Percentiles rank a stretch among this genome's conserved stretches.
phyloP scores from a whole-genome alignment of 2,888 invertebrate genomes.

The Zygaena filipendulae region DNA sequence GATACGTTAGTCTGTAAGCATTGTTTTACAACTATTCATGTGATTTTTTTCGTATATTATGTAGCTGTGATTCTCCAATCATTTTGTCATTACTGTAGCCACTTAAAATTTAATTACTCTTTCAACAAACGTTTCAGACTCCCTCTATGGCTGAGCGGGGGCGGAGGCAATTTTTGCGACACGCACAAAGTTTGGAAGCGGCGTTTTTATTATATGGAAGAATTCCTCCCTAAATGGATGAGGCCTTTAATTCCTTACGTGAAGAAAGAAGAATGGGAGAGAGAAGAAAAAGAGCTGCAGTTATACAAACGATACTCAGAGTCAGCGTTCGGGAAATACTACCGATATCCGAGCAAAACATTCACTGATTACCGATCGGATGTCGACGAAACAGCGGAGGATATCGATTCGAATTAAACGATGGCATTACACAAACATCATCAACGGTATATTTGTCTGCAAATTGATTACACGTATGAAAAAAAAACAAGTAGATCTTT shows the following conservation, averaged over 20 bases:
- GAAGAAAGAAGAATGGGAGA: constrained; percentile 30
- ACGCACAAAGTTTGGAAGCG: constrained; percentile 37
- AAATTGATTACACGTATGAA: too few relatives aligned
- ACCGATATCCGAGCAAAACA: constrained; percentile 24
- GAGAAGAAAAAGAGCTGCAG: constrained; percentile 28
- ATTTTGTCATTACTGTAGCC: too few relatives aligned
- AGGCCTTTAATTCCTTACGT: constrained; percentile 28
- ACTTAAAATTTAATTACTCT: not conserved
- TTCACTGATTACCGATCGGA: constrained; percentile 26
- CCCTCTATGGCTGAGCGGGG: constrained; percentile 37
- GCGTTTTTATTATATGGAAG: constrained; percentile 40
- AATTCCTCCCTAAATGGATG: constrained; percentile 38
- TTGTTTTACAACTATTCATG: not conserved
- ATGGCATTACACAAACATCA: constrained; percentile 6
- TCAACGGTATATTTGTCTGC: not conserved
- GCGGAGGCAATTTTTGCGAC: constrained; percentile 27
- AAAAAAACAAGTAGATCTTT: too few relatives aligned
- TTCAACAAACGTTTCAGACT: constrained; percentile 27
- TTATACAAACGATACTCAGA: constrained; percentile 34
- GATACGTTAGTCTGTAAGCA: constrained; percentile 40
- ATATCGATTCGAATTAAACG: constrained; percentile 17
- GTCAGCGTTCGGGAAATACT: constrained; percentile 38
- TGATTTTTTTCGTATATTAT: not conserved
- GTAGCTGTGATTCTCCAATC: too few relatives aligned
- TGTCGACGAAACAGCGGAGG: constrained; percentile 25